phyloP scores from a whole-genome alignment of 2,888 invertebrate genomes.

The Mimas tiliae region DNA sequence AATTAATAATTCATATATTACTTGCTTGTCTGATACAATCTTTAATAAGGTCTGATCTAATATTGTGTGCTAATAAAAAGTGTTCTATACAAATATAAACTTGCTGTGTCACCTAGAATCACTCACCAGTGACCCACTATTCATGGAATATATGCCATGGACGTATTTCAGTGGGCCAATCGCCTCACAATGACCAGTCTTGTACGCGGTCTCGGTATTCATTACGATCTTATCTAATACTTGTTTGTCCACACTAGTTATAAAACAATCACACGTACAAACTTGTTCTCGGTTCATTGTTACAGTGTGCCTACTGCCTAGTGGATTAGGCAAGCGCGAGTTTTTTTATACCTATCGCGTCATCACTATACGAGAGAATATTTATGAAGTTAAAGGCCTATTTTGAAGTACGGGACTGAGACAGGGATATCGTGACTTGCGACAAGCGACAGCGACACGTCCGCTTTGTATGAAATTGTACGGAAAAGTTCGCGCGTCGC shows the following conservation, averaged over 20 bases:
- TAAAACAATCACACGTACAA: conserved; percentile 24
- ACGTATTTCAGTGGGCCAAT: conserved; percentile 53
- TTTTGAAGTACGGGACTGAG: neutral
- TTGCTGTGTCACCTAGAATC: conserved; percentile 9
- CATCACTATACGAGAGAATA: no score
- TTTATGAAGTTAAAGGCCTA: no score
- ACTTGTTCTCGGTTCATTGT: conserved; percentile 12
- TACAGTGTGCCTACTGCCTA: no score
- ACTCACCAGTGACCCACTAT: neutral
- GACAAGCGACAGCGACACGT: no score
- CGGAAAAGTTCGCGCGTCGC: no score
- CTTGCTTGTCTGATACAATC: no score
- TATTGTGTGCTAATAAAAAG: neutral
- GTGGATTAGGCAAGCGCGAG: no score
- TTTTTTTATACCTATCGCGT: no score
- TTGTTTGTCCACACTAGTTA: conserved; percentile 25
- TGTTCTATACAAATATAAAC: neutral
- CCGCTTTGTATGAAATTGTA: no score
- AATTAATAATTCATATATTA: no score
- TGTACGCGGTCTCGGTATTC: neutral
- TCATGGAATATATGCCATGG: conserved; percentile 26
- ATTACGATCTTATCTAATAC: conserved; percentile 26
- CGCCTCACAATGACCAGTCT: conserved; percentile 35
- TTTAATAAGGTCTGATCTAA: no score
- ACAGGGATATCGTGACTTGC: no score